Evolutionary conservation across 2,888 invertebrate genomes (phyloP), one percentile per base, ranked within the genome.

Genomic region (Ichneumon xanthorius): DNA sequence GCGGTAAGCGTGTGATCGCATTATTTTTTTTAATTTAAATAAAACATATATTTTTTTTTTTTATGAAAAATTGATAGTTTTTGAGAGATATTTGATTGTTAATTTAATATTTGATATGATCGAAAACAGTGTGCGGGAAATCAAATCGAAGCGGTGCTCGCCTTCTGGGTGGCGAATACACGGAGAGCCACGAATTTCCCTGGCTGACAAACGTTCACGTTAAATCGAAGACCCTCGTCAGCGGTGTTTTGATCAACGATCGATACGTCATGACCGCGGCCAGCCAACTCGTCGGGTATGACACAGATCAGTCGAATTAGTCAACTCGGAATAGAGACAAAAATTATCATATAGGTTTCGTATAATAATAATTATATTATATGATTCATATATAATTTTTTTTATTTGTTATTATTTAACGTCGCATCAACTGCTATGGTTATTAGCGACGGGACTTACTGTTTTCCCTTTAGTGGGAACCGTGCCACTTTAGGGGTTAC

Each of bases 211-310:
- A 94, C 48, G 91, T 96, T 80, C 94, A 94, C 84, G 91, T 95
- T 26, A 93, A 93, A 75, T 94, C 94, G 2, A 87, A 88, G 14
- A 87, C 87, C 1, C 89, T 92, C 16, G 88, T 95, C 30, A 94
- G 94, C 55, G 96, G 95, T 6, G 94, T 95, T 26, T 89, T 96
- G 73, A 95, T 96, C 87, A 95, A 95, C 85, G 95, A 96, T 90
- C 94, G 94, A 89, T 96, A 96, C 88, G 93, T 96, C 6, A 86
- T 96, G 45, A 95, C 96, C 16, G 94, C 95, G 6, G 95, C 96
- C 0, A 94, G 95, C 50, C 94, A 93, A 84, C 88, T 96, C 3
- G 89, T 95, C 72, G 94, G 95, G 95, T 96, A 91, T 77, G 89
- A 78, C 37, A 9, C 68, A 16, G 26, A 58, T 33, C 4, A 71